Evolutionary conservation across 2,113 vertebrate genomes (phyloP).

Genomic region (Xenotilapia flavipinnis): DNA sequence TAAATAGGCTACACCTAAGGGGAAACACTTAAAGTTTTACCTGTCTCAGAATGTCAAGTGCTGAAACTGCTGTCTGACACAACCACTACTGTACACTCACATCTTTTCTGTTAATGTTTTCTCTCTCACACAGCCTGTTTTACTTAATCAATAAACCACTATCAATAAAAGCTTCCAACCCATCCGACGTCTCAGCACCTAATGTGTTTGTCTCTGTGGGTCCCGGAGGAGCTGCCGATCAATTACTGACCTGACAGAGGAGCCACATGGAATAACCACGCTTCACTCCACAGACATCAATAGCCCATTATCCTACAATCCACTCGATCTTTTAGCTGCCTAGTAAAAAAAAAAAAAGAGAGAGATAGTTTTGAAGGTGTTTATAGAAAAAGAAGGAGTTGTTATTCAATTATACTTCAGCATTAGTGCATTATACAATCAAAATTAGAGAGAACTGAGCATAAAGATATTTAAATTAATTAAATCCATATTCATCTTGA

Average conservation of each 20-base stretch:
- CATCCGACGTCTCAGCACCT: not conserved
- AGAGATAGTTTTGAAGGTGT: not conserved
- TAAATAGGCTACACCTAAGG: not conserved
- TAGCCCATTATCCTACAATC: conserved; percentile 13
- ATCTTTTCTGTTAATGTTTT: not conserved
- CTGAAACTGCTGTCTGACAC: not conserved
- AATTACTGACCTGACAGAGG: not conserved
- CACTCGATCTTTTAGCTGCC: not conserved
- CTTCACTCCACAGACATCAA: not conserved
- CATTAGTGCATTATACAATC: not conserved
- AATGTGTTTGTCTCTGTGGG: not conserved
- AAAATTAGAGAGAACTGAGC: not conserved
- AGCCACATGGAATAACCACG: not conserved
- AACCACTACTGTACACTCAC: not conserved
- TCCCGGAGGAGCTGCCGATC: not conserved
- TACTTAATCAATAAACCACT: conserved; percentile 22
- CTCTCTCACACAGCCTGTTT: not conserved
- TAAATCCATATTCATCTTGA: not conserved
- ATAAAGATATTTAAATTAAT: not conserved
- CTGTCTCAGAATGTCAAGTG: conserved; percentile 10
- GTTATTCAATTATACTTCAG: not conserved
- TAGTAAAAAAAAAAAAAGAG: not conserved
- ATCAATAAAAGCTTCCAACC: conserved; percentile 17
- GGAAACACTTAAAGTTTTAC: not conserved
- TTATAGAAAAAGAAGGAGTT: not conserved